Evolutionary conservation across 2,888 invertebrate genomes (phyloP).

Genomic region (Papilio gigon): DNA sequence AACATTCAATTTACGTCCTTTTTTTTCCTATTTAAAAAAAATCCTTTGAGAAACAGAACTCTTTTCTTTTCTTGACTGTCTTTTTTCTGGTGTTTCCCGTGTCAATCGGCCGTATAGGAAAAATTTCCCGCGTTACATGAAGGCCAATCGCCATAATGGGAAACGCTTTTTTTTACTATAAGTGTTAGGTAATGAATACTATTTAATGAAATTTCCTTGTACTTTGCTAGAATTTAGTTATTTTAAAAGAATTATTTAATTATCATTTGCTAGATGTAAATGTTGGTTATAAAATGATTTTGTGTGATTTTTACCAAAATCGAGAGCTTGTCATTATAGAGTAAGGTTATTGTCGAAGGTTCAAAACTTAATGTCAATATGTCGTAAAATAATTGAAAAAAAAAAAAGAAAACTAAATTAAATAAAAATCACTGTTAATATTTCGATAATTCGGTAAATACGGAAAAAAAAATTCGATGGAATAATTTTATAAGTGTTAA

Average conservation of each 20-base stretch:
- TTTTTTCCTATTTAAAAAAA: too few species aligned
- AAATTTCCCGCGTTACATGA: too few species aligned
- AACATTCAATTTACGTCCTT: too few species aligned
- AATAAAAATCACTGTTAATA: constrained; percentile 63
- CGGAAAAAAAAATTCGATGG: constrained; percentile 26
- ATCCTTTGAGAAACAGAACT: too few species aligned
- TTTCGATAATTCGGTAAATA: constrained; percentile 53
- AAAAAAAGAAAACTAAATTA: constrained; percentile 51
- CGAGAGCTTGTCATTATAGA: constrained; percentile 75
- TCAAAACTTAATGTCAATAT: constrained; percentile 78
- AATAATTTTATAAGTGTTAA: constrained; percentile 21
- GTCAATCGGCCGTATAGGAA: too few species aligned
- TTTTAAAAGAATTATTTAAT: constrained; percentile 18
- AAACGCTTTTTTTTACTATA: too few species aligned
- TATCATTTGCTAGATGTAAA: constrained; percentile 29
- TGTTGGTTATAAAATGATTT: constrained; percentile 22
- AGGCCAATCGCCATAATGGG: too few species aligned
- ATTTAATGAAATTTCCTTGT: constrained; percentile 19
- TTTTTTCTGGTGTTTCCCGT: too few species aligned
- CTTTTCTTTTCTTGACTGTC: too few species aligned
- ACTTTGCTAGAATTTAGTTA: constrained; percentile 15
- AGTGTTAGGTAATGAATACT: constrained; percentile 15
- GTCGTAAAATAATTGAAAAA: constrained; percentile 55
- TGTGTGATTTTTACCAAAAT: constrained; percentile 53
- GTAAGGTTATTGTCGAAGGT: constrained; percentile 68